Conservation (phyloP, 2,888 invertebrate species). For the Spisula subtruncata region DNA sequence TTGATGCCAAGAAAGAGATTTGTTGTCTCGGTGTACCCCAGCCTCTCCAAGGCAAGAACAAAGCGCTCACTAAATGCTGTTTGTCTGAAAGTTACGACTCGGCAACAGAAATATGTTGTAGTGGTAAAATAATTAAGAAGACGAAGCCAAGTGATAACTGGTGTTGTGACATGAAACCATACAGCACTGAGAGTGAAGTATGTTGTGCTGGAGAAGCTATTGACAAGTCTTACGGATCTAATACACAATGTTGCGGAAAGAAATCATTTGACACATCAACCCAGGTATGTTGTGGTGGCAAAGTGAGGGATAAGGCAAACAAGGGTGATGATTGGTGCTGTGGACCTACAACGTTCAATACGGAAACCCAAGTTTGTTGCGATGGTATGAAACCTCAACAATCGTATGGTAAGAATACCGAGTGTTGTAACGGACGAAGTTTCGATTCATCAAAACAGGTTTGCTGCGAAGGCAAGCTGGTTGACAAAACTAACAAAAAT, state of each 20-base stretch:
- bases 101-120: constrained; percentile 57
- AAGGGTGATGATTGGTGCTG: constrained; percentile 63
- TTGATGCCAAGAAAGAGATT: constrained; percentile 43
- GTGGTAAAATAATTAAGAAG: constrained; percentile 60
- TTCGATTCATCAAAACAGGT: constrained; percentile 48
- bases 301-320: constrained; percentile 51
- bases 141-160: constrained; percentile 55
- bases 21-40: constrained; percentile 55
- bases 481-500: constrained; percentile 47
- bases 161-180: constrained; percentile 61
- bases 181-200: constrained; percentile 54
- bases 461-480: constrained; percentile 57
- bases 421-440: constrained; percentile 57
- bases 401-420: constrained; percentile 46
- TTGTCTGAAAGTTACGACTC: constrained; percentile 57
- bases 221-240: constrained; percentile 46
- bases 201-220: constrained; percentile 60
- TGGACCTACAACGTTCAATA: constrained; percentile 56
- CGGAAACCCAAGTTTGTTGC: constrained; percentile 54
- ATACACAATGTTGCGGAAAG: constrained; percentile 60
- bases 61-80: constrained; percentile 61
- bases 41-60: constrained; percentile 43
- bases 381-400: constrained; percentile 63
- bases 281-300: constrained; percentile 60
- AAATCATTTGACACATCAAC: constrained; percentile 52